phyloP scores from a whole-genome alignment of 1,140 invertebrate genomes.

The Cryptotermes secundus region DNA sequence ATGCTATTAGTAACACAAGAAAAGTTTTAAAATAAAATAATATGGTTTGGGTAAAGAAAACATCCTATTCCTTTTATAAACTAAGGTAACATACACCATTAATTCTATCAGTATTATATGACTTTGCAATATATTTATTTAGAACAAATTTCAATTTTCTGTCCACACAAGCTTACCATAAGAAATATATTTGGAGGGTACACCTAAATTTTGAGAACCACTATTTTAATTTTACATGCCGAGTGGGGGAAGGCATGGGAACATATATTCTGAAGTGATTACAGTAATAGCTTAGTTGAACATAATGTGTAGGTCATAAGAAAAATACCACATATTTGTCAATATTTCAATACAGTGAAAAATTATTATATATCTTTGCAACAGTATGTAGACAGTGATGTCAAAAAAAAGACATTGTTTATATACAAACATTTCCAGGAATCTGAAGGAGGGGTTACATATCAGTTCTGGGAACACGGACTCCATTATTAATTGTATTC shows the following conservation, averaged over 20 bases:
- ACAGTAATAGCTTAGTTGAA: not conserved
- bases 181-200: too few species aligned
- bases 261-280: not conserved
- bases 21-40: too few species aligned
- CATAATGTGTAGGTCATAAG: conserved; percentile 3
- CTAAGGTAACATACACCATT: too few species aligned
- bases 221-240: not conserved
- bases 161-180: too few species aligned
- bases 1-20: too few species aligned
- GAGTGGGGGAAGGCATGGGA: not conserved
- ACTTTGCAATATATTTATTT: too few species aligned
- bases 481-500: not conserved
- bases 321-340: not conserved
- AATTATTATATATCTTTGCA: conserved; percentile 7
- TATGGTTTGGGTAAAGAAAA: too few species aligned
- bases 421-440: not conserved
- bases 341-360: conserved; percentile 1
- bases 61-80: too few species aligned
- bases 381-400: not conserved
- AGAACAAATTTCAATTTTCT: too few species aligned
- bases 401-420: not conserved
- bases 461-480: not conserved
- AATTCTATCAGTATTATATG: too few species aligned
- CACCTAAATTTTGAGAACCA: not conserved
- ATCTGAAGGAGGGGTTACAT: not conserved